These are phyloP conservation scores for Pecten maximus DNA, from an alignment of 2,888 invertebrate species.

Conservation along the genomic window DNA sequence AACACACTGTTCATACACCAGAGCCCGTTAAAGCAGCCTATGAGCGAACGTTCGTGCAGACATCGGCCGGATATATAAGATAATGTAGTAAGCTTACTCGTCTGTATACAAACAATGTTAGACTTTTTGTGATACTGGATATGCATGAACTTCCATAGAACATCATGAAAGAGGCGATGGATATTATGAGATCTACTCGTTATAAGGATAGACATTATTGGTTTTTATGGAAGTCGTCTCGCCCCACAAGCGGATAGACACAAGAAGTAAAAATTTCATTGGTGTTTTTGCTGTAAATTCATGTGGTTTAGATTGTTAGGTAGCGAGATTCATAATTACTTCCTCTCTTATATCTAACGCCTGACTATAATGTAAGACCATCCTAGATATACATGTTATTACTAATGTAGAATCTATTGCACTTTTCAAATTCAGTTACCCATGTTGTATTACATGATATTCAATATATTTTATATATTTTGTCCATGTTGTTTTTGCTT, in stretches of 20 bases:
- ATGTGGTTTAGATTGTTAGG: background rate
- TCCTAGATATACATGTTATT: no score
- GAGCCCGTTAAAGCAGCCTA: background rate
- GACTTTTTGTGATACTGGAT: slow-evolving; percentile 13
- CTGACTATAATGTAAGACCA: no score
- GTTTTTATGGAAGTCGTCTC: background rate
- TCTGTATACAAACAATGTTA: background rate
- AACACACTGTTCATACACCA: background rate
- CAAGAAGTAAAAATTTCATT: background rate
- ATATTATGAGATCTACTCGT: background rate
- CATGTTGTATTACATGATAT: no score
- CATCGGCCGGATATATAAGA: background rate
- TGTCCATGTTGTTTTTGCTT: no score
- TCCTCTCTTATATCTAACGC: no score
- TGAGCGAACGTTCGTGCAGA: background rate
- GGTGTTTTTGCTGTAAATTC: background rate
- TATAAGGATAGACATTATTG: background rate
- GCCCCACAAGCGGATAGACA: background rate
- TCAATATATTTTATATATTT: no score
- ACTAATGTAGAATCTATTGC: no score
- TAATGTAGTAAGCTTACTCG: background rate
- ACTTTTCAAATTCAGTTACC: no score
- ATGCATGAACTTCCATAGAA: background rate
- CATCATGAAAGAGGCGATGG: background rate
- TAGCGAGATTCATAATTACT: no score